Base-by-base conservation (phyloP, 2,113 vertebrate species). In the Leucosticte australis region DNA sequence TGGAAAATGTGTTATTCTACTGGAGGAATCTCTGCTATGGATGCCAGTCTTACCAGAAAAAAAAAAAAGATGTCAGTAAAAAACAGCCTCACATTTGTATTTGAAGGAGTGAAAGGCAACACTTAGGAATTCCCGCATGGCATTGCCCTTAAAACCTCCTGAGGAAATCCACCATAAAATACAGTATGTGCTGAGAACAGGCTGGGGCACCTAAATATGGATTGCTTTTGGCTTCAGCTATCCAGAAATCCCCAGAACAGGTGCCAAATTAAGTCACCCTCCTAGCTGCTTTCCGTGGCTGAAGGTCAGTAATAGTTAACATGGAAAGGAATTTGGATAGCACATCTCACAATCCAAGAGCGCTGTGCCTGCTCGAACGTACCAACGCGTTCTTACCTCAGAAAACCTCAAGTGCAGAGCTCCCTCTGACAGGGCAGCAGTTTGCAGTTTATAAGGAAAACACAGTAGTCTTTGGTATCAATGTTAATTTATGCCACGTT, bases 231-330 rank as follows among this genome's bases (percentile, higher is more conserved):
- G 95, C 97, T 97, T 94, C 95, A 92, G 90, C 83, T 95, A 10
- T 65, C 92, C 77, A 97, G 97, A 97, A 98, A 97, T 97, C 91
- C 94, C 79, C 88, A 79, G 92, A 97, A 90, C 96, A 97, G 97
- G 94, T 97, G 97, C 94, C 95, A 97, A 86, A 94, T 94, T 94
- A 97, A 96, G 92, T 97, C 95, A 97, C 76, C 59, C 84, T 92
- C 55, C 53, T 96, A 92, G 96, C 87, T 97, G 94, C 94, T 97
- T 97, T 96, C 93, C 91, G 30, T 91, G 83, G 82, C 89, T 97
- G 92, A 97, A 95, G 95, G 97, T 97, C 97, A 97, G 94, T 86
- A 86, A 92, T 53, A 91, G 92, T 95, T 94, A 97, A 96, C 91
- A 79, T 18, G 44, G 96, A 86, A 92, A 93, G 82, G 84, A 91